Evolutionary conservation across 2,797 vertebrate genomes (phyloP).

Genomic region (Sandelia bainsii): DNA sequence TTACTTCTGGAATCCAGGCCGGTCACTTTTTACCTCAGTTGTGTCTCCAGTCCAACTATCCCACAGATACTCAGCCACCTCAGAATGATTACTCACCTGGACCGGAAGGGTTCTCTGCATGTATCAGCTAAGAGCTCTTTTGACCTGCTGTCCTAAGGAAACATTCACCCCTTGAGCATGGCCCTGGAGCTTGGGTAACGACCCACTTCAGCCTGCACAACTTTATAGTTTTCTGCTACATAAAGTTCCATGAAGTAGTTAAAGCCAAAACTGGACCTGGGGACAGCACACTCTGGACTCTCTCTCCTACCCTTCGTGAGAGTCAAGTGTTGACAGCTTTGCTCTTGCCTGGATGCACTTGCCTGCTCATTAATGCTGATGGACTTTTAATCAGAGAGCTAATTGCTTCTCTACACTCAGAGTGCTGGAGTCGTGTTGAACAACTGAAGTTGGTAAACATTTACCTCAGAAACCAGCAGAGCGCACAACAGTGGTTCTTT

Average conservation of each 20-base stretch:
- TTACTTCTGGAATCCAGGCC: background rate
- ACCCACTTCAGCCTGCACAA: slow-evolving; percentile 20
- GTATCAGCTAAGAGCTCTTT: slow-evolving; percentile 10
- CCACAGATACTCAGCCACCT: slow-evolving; percentile 19
- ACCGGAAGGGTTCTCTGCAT: slow-evolving; percentile 20
- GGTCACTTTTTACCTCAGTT: background rate
- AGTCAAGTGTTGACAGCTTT: slow-evolving; percentile 19
- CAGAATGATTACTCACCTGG: slow-evolving; percentile 37
- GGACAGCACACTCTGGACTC: background rate
- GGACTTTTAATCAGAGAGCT: slow-evolving; percentile 50
- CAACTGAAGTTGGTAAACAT: slow-evolving; percentile 37
- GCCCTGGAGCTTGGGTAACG: background rate
- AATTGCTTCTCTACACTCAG: slow-evolving; percentile 35
- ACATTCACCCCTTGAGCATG: background rate
- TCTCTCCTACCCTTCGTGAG: background rate
- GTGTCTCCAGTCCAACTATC: background rate
- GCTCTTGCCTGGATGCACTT: slow-evolving; percentile 12
- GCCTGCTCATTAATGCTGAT: slow-evolving; percentile 37
- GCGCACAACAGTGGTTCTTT: slow-evolving; percentile 31
- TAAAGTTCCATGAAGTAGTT: background rate
- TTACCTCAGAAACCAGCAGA: slow-evolving; percentile 24
- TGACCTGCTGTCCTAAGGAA: slow-evolving; percentile 18
- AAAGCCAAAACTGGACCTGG: background rate
- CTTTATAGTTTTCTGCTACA: slow-evolving; percentile 8
- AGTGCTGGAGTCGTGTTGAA: slow-evolving; percentile 2